Conservation (phyloP, 2,888 invertebrate genomes). For the Campoletis raptor region DNA sequence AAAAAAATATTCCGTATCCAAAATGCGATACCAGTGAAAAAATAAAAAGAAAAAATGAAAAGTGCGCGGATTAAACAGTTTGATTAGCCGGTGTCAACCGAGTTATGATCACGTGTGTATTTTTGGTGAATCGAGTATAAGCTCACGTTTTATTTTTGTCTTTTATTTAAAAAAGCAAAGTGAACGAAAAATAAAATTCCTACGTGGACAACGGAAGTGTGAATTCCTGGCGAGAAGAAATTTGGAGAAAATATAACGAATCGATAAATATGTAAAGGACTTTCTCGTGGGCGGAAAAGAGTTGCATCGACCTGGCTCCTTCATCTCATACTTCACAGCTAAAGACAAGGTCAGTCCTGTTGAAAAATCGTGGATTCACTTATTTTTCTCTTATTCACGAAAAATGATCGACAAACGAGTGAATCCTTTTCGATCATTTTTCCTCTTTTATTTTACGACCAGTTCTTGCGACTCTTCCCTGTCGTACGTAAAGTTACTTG, state of each 20-base stretch:
- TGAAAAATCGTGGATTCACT: slow-evolving; percentile 57
- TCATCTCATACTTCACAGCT: slow-evolving; percentile 75
- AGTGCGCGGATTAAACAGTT: slow-evolving; percentile 62
- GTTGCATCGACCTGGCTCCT: slow-evolving; percentile 74
- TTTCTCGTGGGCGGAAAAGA: slow-evolving; percentile 75
- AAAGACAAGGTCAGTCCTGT: slow-evolving; percentile 80
- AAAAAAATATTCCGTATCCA: slow-evolving; percentile 44
- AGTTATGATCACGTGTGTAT: slow-evolving; percentile 45
- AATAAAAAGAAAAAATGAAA: slow-evolving; percentile 27
- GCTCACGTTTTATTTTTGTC: slow-evolving; percentile 21
- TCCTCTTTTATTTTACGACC: slow-evolving; percentile 18
- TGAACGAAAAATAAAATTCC: slow-evolving; percentile 30
- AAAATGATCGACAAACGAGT: slow-evolving; percentile 18
- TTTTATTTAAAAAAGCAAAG: slow-evolving; percentile 37
- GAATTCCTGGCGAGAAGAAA: slow-evolving; percentile 46
- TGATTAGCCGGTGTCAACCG: slow-evolving; percentile 39
- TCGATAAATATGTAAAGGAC: slow-evolving; percentile 56
- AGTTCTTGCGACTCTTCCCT: slow-evolving; percentile 27
- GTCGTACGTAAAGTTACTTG: slow-evolving; percentile 26
- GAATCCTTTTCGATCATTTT: slow-evolving; percentile 26
- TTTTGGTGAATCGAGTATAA: slow-evolving; percentile 56
- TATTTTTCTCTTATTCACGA: slow-evolving; percentile 11
- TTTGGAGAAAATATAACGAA: slow-evolving; percentile 23
- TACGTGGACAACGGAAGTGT: slow-evolving; percentile 34
- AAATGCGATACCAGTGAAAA: slow-evolving; percentile 66